phyloP scores from a whole-genome alignment of 2,113 vertebrate genomes.

The Sisor rabdophorus region DNA sequence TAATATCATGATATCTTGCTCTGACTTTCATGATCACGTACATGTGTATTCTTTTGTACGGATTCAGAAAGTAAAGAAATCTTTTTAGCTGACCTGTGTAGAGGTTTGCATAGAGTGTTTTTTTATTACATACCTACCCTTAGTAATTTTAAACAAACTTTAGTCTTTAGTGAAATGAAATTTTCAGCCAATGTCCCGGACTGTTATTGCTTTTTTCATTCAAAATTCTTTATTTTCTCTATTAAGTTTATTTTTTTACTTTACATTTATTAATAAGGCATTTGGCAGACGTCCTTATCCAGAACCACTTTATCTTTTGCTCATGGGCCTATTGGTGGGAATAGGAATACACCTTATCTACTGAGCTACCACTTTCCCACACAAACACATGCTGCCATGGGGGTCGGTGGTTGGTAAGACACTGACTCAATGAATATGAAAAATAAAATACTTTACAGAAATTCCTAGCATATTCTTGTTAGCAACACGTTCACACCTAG shows the following conservation, averaged over 20 bases:
- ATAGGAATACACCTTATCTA: too few relatives aligned
- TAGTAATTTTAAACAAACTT: neutral
- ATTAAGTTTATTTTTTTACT: neutral
- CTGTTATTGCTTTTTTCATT: neutral
- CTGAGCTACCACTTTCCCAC: too few relatives aligned
- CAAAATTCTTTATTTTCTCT: neutral
- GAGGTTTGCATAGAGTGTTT: neutral
- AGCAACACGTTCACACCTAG: neutral
- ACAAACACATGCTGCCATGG: too few relatives aligned
- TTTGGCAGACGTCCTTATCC: too few relatives aligned
- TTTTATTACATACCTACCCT: neutral
- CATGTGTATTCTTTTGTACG: neutral
- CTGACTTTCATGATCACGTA: neutral
- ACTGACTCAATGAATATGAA: neutral
- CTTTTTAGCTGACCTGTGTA: neutral
- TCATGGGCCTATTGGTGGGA: too few relatives aligned
- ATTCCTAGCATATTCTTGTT: neutral
- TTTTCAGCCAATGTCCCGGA: neutral
- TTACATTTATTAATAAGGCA: too few relatives aligned
- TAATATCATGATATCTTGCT: too few relatives aligned
- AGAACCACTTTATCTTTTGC: too few relatives aligned
- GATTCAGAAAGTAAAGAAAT: neutral
- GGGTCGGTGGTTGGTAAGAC: too few relatives aligned
- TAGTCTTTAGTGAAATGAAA: neutral
- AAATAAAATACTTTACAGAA: neutral